Percentiles rank a stretch among this genome's conserved stretches.
These are phyloP conservation scores for Zygaena filipendulae DNA, from an alignment of 2,888 invertebrate genomes.

Conservation along the genomic window DNA sequence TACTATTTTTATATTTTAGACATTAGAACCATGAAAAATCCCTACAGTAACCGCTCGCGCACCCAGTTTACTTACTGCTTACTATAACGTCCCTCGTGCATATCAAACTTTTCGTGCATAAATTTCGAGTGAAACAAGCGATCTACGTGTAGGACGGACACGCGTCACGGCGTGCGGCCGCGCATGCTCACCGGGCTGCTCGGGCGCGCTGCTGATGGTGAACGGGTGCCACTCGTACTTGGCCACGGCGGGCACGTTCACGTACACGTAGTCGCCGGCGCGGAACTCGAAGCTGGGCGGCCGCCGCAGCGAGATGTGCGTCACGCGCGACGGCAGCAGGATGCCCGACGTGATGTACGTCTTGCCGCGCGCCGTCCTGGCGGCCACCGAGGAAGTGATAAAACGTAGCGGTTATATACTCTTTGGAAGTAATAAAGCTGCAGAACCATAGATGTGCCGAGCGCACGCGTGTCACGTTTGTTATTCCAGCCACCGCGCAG, in stretches of 20 bases:
- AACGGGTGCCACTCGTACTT: conserved; percentile 98
- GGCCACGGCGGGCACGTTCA: conserved; percentile 92
- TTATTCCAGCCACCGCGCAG: too few species aligned
- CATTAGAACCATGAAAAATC: too few species aligned
- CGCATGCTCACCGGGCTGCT: conserved; percentile 86
- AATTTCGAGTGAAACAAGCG: too few species aligned
- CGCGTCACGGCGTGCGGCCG: too few species aligned
- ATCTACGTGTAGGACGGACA: too few species aligned
- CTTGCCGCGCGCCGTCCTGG: conserved; percentile 80
- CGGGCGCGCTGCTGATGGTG: conserved; percentile 95
- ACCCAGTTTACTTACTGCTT: too few species aligned
- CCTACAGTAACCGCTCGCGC: too few species aligned
- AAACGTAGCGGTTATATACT: neutral
- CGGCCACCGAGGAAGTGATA: neutral
- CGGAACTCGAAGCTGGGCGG: conserved; percentile 89
- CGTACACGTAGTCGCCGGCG: conserved; percentile 94
- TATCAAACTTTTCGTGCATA: too few species aligned
- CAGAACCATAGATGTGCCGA: too few species aligned
- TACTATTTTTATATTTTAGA: too few species aligned
- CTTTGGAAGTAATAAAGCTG: neutral
- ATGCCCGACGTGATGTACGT: conserved; percentile 91
- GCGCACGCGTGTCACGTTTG: too few species aligned
- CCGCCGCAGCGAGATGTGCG: conserved; percentile 89
- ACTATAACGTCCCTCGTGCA: too few species aligned
- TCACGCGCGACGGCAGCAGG: conserved; percentile 88